Evolutionary conservation across 2,113 vertebrate species (phyloP), one percentile per base, ranked within the genome.

Genomic region (Todiramphus chloris): DNA sequence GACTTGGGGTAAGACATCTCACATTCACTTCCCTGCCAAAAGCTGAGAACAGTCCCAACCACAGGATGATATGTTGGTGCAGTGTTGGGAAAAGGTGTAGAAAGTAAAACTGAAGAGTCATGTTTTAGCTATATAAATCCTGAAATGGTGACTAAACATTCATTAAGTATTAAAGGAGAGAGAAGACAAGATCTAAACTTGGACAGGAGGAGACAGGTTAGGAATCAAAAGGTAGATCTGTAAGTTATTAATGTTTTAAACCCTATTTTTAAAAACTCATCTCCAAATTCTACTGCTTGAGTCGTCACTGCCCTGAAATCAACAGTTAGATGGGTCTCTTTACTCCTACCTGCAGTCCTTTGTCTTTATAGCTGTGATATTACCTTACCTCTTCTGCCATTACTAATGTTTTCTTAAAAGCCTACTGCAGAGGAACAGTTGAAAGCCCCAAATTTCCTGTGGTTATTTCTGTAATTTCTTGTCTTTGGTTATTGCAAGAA

Each of bases 381-480:
- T 59, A n/a, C 50, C 33, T 83, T 93, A 85, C 59, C 9, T 86
- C 51, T 77, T 73, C 19, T 79, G 41, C n/a, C 31, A 59, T 86
- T 90, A 48, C 33, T 77, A 86, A 76, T 27, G 10, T 90, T 97
- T 96, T 91, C 60, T 92, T 94, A 78, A 92, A 93, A 90, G n/a
- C 8, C 18, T 60, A 0, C 68, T 89, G 50, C 0, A 2, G 60
- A 83, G 35, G 53, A 83, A 44, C 15, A 35, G 27, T 13, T 78
- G 20, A 78, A 95, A 96, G 13, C 31, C 51, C 46, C 30, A 87
- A 27, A 89, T 92, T 89, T 96, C 92, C 60, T 68, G 17, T 78
- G 90, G 70, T 83, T 90, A 76, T 56, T 95, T 15, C 30, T 83
- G 55, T 75, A 39, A 86, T 90, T 94, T 94, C 37, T 92, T 79